Evolutionary conservation across 2,797 vertebrate genomes (phyloP).

Genomic region (Catharus ustulatus): DNA sequence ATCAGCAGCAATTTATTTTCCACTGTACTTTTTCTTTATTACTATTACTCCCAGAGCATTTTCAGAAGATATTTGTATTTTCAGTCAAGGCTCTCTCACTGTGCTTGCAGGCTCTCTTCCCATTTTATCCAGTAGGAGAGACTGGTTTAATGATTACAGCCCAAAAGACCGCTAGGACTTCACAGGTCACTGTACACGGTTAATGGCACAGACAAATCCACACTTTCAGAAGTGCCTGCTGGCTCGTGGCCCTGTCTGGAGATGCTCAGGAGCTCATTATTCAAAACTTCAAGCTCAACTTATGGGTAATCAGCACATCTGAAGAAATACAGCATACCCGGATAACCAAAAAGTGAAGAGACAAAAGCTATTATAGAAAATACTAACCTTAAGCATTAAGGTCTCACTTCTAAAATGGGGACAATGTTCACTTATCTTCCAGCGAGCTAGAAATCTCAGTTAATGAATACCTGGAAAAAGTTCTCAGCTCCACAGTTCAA

Average conservation of each 20-base stretch:
- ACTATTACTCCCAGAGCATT: constrained; percentile 54
- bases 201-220: constrained; percentile 43
- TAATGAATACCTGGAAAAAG: constrained; percentile 34
- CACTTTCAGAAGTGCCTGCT: background rate
- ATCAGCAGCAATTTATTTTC: constrained; percentile 60
- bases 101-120: constrained; percentile 2
- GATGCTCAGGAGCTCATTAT: constrained; percentile 50
- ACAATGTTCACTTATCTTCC: background rate
- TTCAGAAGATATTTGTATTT: constrained; percentile 57
- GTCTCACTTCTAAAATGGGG: background rate
- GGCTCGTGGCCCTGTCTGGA: background rate
- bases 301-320: constrained; percentile 28
- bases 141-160: constrained; percentile 50
- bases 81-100: constrained; percentile 6
- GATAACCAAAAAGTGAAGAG: constrained; percentile 1
- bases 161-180: constrained; percentile 17
- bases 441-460: background rate
- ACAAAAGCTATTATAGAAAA: constrained; percentile 20
- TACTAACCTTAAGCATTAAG: constrained; percentile 14
- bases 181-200: background rate
- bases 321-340: background rate
- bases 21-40: constrained; percentile 31
- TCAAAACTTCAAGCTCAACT: constrained; percentile 42
- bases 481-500: background rate
- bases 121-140: constrained; percentile 5